Percentiles rank a stretch among this genome's conserved stretches.
phyloP scores from a whole-genome alignment of 2,888 invertebrate species.

The Epiblema foenella region DNA sequence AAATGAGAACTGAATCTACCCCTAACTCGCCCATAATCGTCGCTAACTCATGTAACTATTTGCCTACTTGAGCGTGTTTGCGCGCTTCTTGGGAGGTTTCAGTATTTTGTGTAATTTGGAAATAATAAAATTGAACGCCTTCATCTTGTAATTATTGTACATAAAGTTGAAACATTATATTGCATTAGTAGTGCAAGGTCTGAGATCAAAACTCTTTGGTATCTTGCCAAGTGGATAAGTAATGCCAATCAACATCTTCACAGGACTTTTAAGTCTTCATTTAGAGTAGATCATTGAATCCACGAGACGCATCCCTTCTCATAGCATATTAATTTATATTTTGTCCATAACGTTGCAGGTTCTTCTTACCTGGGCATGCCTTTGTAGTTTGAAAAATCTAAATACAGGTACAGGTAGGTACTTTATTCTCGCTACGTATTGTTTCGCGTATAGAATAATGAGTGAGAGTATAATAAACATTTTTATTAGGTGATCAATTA shows the following conservation, averaged over 20 bases:
- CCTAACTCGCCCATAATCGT: constrained; percentile 6
- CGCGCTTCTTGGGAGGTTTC: not conserved
- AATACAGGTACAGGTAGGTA: not conserved
- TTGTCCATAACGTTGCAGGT: not conserved
- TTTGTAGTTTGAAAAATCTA: not conserved
- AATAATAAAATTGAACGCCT: not conserved
- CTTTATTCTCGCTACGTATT: not conserved
- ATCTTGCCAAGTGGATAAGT: constrained; percentile 1
- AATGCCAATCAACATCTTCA: not conserved
- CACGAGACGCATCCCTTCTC: too few relatives aligned
- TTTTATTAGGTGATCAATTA: constrained; percentile 11
- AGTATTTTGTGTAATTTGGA: constrained; percentile 4
- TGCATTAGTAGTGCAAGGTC: not conserved
- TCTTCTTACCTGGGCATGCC: not conserved
- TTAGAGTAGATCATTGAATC: not conserved
- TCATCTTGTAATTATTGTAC: not conserved
- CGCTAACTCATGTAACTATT: constrained; percentile 3
- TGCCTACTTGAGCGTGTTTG: constrained; percentile 10
- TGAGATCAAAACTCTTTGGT: not conserved
- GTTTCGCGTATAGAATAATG: not conserved
- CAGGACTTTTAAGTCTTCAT: not conserved
- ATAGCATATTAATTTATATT: not conserved
- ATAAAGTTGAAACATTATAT: not conserved
- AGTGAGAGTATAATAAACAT: not conserved
- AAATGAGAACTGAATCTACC: constrained; percentile 40